Base-by-base conservation (phyloP, 2,113 vertebrate species). In the Saimiri boliviensis region DNA sequence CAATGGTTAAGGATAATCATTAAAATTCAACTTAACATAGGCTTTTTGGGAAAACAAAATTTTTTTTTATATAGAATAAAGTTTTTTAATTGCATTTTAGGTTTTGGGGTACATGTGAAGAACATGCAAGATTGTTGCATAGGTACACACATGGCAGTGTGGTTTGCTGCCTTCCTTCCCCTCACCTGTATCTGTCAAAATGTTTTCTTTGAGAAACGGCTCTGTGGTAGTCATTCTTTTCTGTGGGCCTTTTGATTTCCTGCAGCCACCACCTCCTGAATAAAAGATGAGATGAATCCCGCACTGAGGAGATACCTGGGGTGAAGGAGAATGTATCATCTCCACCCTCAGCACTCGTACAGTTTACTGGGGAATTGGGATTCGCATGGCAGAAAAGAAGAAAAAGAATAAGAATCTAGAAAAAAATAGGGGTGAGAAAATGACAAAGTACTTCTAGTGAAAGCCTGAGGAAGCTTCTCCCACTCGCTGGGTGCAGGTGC, bases 231-330 rank as follows among this genome's bases (percentile, higher is more conserved):
- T 17, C 23, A 8, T 35, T 73, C 23, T 40, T 13, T 47, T 30
- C 71, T n/a, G 0, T 2, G 8, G 54, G 8, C 1, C 66, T 25
- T 86, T 47, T 40, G 25, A 23, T 40, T 74, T 74, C 30, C 5
- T 6, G 1, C 0, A 40, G 27, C 32, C 63, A 30, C 12, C 4
- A 0, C 1, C 0, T 71, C 76, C 35, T 35, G 9, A 23, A 58
- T 58, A 84, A 49, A 19, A 37, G 8, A 42, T 10, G 77, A 63
- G 56, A 49, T 5, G 40, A 79, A 42, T 54, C 49, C 19, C 2
- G 6, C 8, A 30, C 3, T 7, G 40, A 32, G 47, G 20, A 54
- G 37, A n/a, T 27, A 6, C 21, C 8, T 17, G 40, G 49, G 66
- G 37, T 47, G n/a, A 40, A 49, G 47, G 14, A 40, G 10, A n/a